Percentiles rank a stretch among this genome's conserved stretches.
These are phyloP conservation scores for Macrobrachium nipponense DNA, from an alignment of 1,140 invertebrate species.

Conservation along the genomic window DNA sequence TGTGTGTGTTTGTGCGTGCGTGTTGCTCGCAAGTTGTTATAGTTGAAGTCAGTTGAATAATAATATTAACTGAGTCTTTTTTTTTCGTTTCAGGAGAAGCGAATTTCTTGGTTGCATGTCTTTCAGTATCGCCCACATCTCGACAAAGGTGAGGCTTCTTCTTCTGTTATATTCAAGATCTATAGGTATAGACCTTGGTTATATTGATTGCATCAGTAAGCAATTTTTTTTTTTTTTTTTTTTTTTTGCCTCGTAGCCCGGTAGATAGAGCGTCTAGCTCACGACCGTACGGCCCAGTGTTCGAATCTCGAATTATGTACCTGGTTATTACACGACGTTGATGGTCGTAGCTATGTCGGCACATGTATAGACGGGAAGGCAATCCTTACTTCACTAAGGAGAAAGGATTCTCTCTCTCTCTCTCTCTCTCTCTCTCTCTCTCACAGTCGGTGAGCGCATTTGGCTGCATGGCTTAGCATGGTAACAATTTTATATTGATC, in stretches of 20 bases:
- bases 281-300: too few species aligned
- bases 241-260: neutral
- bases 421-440: slow-evolving; percentile 25
- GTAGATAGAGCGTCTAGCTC: neutral
- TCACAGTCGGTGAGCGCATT: too few species aligned
- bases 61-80: neutral
- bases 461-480: too few species aligned
- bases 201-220: neutral
- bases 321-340: too few species aligned
- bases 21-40: neutral
- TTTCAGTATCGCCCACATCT: slow-evolving; percentile 78
- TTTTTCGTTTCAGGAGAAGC: slow-evolving; percentile 75
- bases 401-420: neutral
- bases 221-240: neutral
- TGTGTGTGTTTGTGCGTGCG: neutral
- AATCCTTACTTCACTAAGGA: too few species aligned
- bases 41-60: neutral
- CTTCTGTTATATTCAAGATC: too few species aligned
- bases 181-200: too few species aligned
- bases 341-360: too few species aligned
- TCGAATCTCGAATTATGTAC: too few species aligned
- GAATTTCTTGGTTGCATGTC: slow-evolving; percentile 85
- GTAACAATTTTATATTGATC: slow-evolving; percentile 4
- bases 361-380: too few species aligned
- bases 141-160: slow-evolving; percentile 46